Evolutionary conservation across 2,113 vertebrate genomes (phyloP), one percentile per base, ranked within the genome.

Genomic region (Rana temporaria): DNA sequence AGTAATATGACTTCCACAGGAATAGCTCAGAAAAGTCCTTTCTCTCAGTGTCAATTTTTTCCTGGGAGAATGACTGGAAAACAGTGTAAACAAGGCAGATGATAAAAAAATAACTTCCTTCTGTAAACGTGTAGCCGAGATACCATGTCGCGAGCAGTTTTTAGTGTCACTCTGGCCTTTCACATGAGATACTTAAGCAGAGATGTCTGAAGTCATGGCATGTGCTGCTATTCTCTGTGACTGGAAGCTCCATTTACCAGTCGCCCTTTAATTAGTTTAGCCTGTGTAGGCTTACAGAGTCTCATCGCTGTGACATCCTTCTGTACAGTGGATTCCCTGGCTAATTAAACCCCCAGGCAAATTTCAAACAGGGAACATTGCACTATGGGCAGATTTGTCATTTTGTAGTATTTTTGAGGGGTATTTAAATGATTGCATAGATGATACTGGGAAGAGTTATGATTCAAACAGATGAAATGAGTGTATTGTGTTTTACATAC

Each of bases 81-180:
- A 66, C 72, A 68, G 71, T 83, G 64, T 83, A 83, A 83, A 83
- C 81, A 83, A 83, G 73, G 72, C 71, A 83, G 72, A 83, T 83
- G 81, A 83, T 83, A 76, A 68, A 82, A 82, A 83, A 83, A 83
- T 57, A 48, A 60, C 63, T 68, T 75, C 63, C 64, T 76, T 83
- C 72, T 83, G 80, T 53, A 74, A 67, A 59, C 57, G 34, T 19
- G 52, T 68, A 68, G n/a, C 34, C 42, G 26, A 76, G 81, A 83
- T 83, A 83, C 63, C 55, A 80, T 60, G 78, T 80, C 66, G 63
- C n/a, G 26, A 42, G 63, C 72, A 42, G 63, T 76, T 68, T 68
- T 68, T 73, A 76, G 81, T 68, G 62, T 67, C 72, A 68, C 53
- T 42, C 16, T 74, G 70, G 71, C 81, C 72, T 75, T 83, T 83